phyloP scores from a whole-genome alignment of 2,888 invertebrate genomes.

The Epinotia brunnichana region DNA sequence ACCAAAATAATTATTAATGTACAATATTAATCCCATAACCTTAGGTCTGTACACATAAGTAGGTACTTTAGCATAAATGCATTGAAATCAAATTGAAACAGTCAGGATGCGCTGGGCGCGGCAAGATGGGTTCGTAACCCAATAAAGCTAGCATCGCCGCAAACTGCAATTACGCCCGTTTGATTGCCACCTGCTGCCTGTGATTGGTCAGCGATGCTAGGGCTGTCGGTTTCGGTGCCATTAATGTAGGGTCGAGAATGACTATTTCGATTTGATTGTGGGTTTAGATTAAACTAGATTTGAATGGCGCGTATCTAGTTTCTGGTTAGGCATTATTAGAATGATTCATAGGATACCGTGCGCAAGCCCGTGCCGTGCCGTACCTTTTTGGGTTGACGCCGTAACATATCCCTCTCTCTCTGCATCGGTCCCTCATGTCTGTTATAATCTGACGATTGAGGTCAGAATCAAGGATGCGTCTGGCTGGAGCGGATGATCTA shows the following conservation, averaged over 20 bases:
- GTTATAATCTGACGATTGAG: too few relatives aligned
- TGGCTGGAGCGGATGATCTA: too few relatives aligned
- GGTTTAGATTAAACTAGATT: neutral
- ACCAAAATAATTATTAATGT: too few relatives aligned
- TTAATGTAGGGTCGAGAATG: neutral
- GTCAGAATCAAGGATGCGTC: too few relatives aligned
- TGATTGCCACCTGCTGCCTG: constrained; percentile 42
- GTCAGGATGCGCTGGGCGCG: constrained; percentile 6
- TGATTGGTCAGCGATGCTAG: constrained; percentile 31
- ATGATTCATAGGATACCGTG: too few relatives aligned
- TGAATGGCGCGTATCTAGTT: neutral
- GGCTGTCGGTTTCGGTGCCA: constrained; percentile 8
- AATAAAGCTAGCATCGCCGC: constrained; percentile 38
- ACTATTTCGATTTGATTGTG: constrained; percentile 1
- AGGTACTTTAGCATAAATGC: constrained; percentile 19
- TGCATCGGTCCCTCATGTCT: too few relatives aligned
- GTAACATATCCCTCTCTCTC: too few relatives aligned
- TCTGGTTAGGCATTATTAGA: too few relatives aligned
- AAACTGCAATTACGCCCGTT: constrained; percentile 45
- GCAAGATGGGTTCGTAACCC: constrained; percentile 37
- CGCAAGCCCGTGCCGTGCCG: too few relatives aligned
- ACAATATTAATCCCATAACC: too few relatives aligned
- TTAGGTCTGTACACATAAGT: neutral
- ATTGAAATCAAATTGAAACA: constrained; percentile 14
- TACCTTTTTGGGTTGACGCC: too few relatives aligned